Base-by-base conservation (phyloP, 2,797 vertebrate species). In the Thripadectes ignobilis region DNA sequence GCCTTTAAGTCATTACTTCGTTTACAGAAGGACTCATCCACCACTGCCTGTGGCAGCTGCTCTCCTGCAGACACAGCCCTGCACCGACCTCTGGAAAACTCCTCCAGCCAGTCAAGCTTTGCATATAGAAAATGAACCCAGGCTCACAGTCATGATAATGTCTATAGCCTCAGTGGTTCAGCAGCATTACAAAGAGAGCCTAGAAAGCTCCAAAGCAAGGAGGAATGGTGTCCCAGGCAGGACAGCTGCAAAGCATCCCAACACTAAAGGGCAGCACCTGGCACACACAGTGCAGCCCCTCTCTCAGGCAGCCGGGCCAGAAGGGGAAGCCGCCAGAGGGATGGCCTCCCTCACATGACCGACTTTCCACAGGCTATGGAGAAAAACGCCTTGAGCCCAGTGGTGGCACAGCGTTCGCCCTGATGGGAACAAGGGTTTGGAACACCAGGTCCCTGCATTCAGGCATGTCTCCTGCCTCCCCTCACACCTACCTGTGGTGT, bases 391-490 rank as follows among this genome's bases (percentile, higher is more conserved):
- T 51, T 19, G 24, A 0, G 3, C 34, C 2, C 38, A 29, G 38
- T 0, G 1, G 21, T 4, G 3, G n/a, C 19, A 10, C 24, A 49
- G 22, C 7, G n/a, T 21, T 63, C 3, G 0, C 7, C n/a, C n/a
- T 48, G 22, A 34, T 2, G 22, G 32, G 20, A 68, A 30, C 0
- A 0, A 54, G 17, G 29, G 10, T 26, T 57, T 61, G 39, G 17
- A 68, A 18, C 41, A 75, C 0, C 0, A 62, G 2, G 4, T 34
- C 20, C 13, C 3, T 1, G 5, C 30, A 46, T 27, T 71, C 9
- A 34, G 30, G 16, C 24, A 19, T 2, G 6, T 66, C 27, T 72
- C 27, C 54, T 15, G 8, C 30, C 63, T 67, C 41, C 8, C 9
- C 11, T 78, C 82, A 41, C 15, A 19, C 17, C 39, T 32, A 9